Conservation (phyloP, 2,797 vertebrate genomes). For the Ctenochaetus hawaiiensis region DNA sequence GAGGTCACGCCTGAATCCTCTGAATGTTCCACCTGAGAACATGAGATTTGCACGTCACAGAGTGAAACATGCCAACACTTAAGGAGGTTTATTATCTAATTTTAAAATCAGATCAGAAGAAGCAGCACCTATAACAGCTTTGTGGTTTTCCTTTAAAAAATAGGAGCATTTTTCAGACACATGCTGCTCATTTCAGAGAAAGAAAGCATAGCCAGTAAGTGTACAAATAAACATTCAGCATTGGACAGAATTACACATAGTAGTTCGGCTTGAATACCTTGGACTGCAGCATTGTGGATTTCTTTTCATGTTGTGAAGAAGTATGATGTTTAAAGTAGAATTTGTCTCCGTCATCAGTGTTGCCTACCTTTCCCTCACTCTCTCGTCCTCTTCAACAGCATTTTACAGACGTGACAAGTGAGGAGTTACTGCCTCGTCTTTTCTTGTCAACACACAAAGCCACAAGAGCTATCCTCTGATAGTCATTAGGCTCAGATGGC, state of each 20-base stretch:
- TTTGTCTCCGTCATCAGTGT: conserved; percentile 18
- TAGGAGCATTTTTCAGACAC: no score
- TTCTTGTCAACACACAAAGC: conserved; percentile 43
- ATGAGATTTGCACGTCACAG: neutral
- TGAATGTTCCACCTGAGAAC: no score
- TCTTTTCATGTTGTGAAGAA: neutral
- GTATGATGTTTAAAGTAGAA: conserved; percentile 12
- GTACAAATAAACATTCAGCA: neutral
- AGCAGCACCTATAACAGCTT: no score
- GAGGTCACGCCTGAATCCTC: neutral
- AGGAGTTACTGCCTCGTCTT: conserved; percentile 52
- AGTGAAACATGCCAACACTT: neutral
- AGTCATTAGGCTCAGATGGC: conserved; percentile 40
- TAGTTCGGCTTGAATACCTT: neutral
- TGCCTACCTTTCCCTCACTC: neutral
- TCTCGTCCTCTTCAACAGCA: neutral
- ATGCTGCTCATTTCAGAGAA: no score
- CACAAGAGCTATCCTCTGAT: conserved; percentile 45
- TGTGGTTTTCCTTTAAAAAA: no score
- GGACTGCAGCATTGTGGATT: neutral
- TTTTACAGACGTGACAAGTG: conserved; percentile 44
- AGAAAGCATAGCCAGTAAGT: neutral
- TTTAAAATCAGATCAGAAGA: no score
- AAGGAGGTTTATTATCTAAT: no score
- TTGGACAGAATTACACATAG: neutral